Percentiles rank a stretch among this genome's conserved stretches.
phyloP scores from a whole-genome alignment of 2,113 vertebrate genomes.

The Pavo muticus region DNA sequence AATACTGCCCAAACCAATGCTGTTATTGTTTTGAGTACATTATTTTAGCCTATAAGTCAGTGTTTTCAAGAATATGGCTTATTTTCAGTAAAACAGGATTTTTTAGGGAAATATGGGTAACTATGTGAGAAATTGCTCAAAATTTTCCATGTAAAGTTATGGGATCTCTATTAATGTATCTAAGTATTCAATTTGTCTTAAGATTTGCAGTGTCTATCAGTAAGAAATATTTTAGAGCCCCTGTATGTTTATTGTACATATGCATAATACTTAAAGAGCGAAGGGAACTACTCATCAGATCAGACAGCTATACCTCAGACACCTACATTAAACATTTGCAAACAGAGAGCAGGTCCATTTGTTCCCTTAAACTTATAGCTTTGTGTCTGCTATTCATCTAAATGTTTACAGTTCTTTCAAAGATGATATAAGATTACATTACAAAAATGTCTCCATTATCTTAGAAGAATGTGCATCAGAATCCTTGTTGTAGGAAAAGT shows the following conservation, averaged over 20 bases:
- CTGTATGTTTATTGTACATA: not conserved
- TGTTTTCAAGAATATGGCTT: constrained; percentile 21
- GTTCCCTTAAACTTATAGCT: not conserved
- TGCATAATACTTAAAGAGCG: not conserved
- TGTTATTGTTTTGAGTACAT: constrained; percentile 8
- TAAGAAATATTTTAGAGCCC: not conserved
- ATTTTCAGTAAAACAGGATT: constrained; percentile 28
- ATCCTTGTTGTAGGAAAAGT: not conserved
- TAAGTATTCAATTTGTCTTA: not conserved
- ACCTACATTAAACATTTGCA: not conserved
- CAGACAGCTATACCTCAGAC: not conserved
- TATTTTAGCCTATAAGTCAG: constrained; percentile 8
- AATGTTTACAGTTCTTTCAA: not conserved
- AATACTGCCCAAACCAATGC: not conserved
- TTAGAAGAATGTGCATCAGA: not conserved
- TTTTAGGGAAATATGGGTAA: not conserved
- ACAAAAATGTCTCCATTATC: not conserved
- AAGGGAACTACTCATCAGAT: not conserved
- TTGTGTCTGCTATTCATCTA: not conserved
- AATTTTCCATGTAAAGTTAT: not conserved
- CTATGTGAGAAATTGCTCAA: not conserved
- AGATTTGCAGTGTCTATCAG: not conserved
- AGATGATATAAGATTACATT: not conserved
- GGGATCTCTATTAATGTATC: not conserved
- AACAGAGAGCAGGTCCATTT: not conserved